A percentile compares a stretch with the other conserved stretches of the same genome.
Conservation (phyloP, 2,888 invertebrate species). For the Dione juno region DNA sequence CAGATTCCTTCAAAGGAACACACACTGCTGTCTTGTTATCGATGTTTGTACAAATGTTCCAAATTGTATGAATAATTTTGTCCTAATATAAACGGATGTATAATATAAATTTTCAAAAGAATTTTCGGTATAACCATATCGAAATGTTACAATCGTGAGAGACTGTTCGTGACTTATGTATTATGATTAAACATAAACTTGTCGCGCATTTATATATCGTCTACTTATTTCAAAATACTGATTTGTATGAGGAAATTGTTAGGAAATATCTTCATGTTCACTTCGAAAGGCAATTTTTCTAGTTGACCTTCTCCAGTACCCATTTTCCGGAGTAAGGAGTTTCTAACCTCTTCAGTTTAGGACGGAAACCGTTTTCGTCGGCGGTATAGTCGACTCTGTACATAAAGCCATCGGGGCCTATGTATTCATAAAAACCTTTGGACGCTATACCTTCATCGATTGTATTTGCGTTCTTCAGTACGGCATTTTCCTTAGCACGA, state of each 20-base stretch:
- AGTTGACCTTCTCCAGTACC: slow-evolving; percentile 75
- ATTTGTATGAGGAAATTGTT: slow-evolving; percentile 59
- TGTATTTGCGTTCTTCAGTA: slow-evolving; percentile 77
- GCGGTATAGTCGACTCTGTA: slow-evolving; percentile 81
- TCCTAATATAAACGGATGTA: slow-evolving; percentile 19
- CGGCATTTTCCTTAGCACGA: slow-evolving; percentile 79
- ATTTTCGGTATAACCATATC: slow-evolving; percentile 47
- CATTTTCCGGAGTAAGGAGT: slow-evolving; percentile 80
- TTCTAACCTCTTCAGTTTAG: slow-evolving; percentile 73
- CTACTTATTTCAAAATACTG: slow-evolving; percentile 74
- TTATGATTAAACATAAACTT: slow-evolving; percentile 21
- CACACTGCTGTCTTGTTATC: slow-evolving; percentile 40
- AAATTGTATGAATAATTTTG: slow-evolving; percentile 34
- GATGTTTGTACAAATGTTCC: slow-evolving; percentile 55
- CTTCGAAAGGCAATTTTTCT: slow-evolving; percentile 47
- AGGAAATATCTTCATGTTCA: slow-evolving; percentile 48
- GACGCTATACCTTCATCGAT: slow-evolving; percentile 79
- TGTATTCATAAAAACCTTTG: slow-evolving; percentile 80
- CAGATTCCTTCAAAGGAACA: slow-evolving; percentile 53
- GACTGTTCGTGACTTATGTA: slow-evolving; percentile 55
- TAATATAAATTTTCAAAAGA: slow-evolving; percentile 43
- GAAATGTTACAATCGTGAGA: slow-evolving; percentile 71
- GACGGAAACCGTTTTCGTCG: slow-evolving; percentile 80
- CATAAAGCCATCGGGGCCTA: slow-evolving; percentile 80
- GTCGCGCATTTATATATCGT: slow-evolving; percentile 40